Conservation (phyloP, 2,888 invertebrate genomes). For the Gastracanthus pulcherrimus region DNA sequence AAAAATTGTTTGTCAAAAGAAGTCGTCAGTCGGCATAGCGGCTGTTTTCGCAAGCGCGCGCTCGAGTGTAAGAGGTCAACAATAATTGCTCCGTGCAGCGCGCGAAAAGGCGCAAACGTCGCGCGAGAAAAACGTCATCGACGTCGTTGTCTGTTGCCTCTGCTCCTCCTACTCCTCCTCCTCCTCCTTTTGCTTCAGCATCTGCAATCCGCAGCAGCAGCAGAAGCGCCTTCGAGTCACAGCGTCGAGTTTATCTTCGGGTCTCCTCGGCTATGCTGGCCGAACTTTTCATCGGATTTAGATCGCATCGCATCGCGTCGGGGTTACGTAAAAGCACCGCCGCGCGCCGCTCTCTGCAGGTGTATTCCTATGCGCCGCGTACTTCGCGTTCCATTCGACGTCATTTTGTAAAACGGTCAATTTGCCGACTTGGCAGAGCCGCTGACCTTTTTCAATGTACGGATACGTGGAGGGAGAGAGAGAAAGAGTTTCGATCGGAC, state of each 20-base stretch:
- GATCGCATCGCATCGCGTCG: slow-evolving; percentile 31
- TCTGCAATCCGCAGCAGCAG: neutral
- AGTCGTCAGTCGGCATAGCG: neutral
- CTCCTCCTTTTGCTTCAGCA: neutral
- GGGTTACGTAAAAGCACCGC: slow-evolving; percentile 46
- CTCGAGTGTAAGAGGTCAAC: neutral
- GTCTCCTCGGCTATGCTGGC: neutral
- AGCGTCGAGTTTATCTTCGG: neutral
- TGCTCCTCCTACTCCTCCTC: neutral
- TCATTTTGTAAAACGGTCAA: slow-evolving; percentile 59
- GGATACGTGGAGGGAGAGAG: no score
- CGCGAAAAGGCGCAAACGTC: neutral
- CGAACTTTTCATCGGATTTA: slow-evolving; percentile 54
- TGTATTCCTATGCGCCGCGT: slow-evolving; percentile 47
- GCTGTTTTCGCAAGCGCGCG: slow-evolving; percentile 6
- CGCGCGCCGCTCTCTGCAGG: slow-evolving; percentile 31
- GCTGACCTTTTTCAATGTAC: slow-evolving; percentile 46
- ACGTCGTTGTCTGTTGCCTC: no score
- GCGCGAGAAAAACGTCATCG: slow-evolving; percentile 26
- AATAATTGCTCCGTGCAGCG: neutral
- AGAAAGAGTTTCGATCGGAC: slow-evolving; percentile 12
- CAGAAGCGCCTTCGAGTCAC: no score
- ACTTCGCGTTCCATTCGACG: slow-evolving; percentile 54
- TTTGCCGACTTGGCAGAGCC: slow-evolving; percentile 55
- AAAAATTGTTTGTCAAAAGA: neutral